A percentile compares a stretch with the other conserved stretches of the same genome.
Conservation (phyloP, 2,888 invertebrate genomes). For the Euplagia quadripunctaria region DNA sequence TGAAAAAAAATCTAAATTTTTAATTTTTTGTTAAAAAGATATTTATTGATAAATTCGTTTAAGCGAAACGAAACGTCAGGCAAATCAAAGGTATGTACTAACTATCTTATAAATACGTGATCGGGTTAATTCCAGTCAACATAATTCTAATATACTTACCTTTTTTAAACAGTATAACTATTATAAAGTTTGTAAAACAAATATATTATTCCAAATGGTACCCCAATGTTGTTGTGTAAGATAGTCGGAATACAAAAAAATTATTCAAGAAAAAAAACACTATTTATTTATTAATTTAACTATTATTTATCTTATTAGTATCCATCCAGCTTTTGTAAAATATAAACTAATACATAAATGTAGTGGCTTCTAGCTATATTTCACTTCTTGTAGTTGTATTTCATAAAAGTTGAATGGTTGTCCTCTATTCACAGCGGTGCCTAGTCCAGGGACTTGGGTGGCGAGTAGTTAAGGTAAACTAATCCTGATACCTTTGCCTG, state of each 20-base stretch:
- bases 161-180: no score
- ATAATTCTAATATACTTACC: no score
- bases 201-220: no score
- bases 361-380: conserved; percentile 7
- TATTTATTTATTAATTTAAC: conserved; percentile 41
- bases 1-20: no score
- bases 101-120: no score
- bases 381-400: conserved; percentile 7
- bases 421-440: conserved; percentile 23
- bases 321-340: conserved; percentile 42
- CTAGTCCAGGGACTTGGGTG: conserved; percentile 88
- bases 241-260: background rate
- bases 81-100: no score
- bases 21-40: no score
- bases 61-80: no score
- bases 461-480: conserved; percentile 88
- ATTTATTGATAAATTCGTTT: no score
- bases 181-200: no score
- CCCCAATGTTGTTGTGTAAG: no score
- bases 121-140: no score
- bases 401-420: conserved; percentile 37
- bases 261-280: conserved; percentile 17
- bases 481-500: conserved; percentile 89
- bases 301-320: conserved; percentile 44
- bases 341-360: conserved; percentile 13